Conservation (phyloP, 2,113 vertebrate species). For the Bos indicus region DNA sequence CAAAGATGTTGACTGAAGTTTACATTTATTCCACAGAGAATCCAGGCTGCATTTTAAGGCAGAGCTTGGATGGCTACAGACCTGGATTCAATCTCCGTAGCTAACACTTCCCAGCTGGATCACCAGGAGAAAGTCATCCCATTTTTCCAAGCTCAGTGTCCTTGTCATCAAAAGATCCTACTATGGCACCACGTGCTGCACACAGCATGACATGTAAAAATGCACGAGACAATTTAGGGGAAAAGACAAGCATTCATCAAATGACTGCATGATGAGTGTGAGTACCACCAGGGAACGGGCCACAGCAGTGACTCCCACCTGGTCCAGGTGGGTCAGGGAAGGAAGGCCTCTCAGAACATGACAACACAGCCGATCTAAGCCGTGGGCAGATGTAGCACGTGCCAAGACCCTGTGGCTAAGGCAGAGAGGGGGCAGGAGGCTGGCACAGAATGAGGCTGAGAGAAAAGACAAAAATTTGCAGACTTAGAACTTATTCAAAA, state of each 20-base stretch:
- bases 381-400: background rate
- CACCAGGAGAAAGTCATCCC: background rate
- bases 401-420: background rate
- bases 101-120: background rate
- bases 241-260: too few species aligned
- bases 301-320: rapidly evolving
- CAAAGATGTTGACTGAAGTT: rapidly evolving
- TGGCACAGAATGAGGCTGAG: background rate
- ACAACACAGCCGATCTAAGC: background rate
- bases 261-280: rapidly evolving
- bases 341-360: background rate
- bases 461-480: background rate
- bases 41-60: rapidly evolving
- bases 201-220: background rate
- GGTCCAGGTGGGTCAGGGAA: too few species aligned
- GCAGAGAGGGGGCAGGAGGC: background rate
- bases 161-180: background rate
- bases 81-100: background rate
- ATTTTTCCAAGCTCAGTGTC: background rate
- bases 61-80: too few species aligned
- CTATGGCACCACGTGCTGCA: rapidly evolving
- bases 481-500: background rate
- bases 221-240: rapidly evolving
- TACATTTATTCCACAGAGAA: background rate
- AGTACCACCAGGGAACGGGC: background rate